Evolutionary conservation across 2,113 vertebrate species (phyloP).

Genomic region (Tapirus terrestris): DNA sequence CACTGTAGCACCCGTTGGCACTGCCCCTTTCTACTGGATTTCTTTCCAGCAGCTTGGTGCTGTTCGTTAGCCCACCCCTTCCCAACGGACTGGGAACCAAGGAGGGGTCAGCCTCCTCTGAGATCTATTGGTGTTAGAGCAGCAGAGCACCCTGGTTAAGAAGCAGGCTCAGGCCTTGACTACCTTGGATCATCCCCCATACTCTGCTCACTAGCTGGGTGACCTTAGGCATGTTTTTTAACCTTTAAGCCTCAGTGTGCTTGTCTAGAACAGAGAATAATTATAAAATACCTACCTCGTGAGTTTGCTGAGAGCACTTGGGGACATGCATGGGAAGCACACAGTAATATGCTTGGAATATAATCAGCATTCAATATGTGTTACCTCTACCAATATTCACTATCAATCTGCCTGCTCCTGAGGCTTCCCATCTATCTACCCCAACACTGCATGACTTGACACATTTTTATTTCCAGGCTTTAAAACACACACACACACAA

Average conservation of each 20-base stretch:
- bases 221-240: neutral
- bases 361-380: neutral
- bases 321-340: neutral
- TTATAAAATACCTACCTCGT: neutral
- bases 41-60: neutral
- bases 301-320: neutral
- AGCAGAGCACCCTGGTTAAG: neutral
- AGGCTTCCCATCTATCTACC: neutral
- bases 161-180: neutral
- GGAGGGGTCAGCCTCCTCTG: neutral
- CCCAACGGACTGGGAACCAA: rapidly evolving
- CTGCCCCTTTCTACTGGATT: no score
- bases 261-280: neutral
- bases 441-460: neutral
- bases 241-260: neutral
- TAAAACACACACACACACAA: neutral
- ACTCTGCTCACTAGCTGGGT: neutral
- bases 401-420: neutral
- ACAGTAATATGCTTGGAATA: neutral
- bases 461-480: neutral
- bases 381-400: neutral
- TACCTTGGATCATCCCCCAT: rapidly evolving
- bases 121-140: no score
- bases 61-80: neutral
- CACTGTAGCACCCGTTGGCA: rapidly evolving